Percentiles rank a stretch among this genome's conserved stretches.
Conservation (phyloP, 2,888 invertebrate species). For the Sphecodes monilicornis region DNA sequence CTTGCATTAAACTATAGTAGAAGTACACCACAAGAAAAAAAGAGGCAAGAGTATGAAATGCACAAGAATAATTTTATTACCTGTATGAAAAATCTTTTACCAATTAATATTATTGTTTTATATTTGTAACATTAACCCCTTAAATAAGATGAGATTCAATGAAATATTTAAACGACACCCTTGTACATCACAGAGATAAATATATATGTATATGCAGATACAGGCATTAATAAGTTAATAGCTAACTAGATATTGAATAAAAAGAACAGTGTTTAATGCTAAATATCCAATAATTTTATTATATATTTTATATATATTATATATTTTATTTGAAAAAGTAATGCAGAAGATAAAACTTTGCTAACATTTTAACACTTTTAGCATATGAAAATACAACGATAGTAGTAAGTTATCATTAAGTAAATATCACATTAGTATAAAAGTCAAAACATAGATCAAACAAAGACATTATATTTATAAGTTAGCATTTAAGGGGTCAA, state of each 20-base stretch:
- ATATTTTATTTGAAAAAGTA: neutral
- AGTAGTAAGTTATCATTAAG: neutral
- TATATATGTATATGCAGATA: neutral
- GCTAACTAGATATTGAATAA: conserved; percentile 14
- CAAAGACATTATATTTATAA: conserved; percentile 10
- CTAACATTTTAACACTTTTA: neutral
- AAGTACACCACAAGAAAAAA: neutral
- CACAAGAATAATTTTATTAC: neutral
- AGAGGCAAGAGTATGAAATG: neutral
- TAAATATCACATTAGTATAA: neutral
- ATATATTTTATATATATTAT: neutral
- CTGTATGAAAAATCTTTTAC: conserved; percentile 11
- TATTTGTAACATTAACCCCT: conserved; percentile 25
- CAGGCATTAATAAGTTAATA: neutral
- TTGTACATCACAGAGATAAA: conserved; percentile 11
- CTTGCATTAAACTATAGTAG: neutral
- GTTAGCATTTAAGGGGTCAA: conserved; percentile 39
- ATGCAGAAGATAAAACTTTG: neutral
- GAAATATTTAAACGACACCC: neutral
- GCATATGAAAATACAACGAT: neutral
- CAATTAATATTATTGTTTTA: conserved; percentile 19
- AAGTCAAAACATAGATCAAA: neutral
- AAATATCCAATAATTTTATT: neutral
- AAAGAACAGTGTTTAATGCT: neutral
- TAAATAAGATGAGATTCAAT: conserved; percentile 29